Percentiles rank a stretch among this genome's conserved stretches.
Conservation (phyloP, 2,797 vertebrate species). For the Gymnothorax reevesii region DNA sequence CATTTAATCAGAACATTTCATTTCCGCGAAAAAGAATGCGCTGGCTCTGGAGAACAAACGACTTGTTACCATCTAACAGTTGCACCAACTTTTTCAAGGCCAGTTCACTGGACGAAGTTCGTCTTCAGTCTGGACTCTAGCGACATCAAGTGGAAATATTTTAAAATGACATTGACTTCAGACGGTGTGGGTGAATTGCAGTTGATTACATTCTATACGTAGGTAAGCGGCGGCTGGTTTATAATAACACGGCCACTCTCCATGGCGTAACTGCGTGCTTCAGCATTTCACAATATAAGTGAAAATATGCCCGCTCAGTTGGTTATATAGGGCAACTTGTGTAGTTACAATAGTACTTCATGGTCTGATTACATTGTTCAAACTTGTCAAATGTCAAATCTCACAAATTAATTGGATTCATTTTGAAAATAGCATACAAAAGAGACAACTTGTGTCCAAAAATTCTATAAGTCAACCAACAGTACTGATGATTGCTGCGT, state of each 20-base stretch:
- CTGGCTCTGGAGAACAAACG: background rate
- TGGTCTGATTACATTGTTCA: background rate
- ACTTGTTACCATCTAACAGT: background rate
- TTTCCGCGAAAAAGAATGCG: background rate
- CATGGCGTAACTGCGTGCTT: background rate
- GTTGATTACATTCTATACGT: background rate
- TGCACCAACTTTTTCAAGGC: background rate
- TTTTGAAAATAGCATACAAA: background rate
- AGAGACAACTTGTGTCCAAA: background rate
- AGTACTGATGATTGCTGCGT: background rate
- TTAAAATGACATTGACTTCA: background rate
- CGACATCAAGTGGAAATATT: background rate
- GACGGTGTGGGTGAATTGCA: background rate
- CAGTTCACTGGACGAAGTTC: background rate
- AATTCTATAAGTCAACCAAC: background rate
- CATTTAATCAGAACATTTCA: background rate
- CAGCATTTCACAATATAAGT: background rate
- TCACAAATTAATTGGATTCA: background rate
- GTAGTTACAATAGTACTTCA: background rate
- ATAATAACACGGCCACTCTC: background rate
- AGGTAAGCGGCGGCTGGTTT: background rate
- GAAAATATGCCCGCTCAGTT: background rate
- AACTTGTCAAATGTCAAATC: no score
- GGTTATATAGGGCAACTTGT: background rate
- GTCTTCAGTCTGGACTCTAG: constrained; percentile 1